phyloP scores from a whole-genome alignment of 2,113 vertebrate genomes.

The Tringa solitaria region DNA sequence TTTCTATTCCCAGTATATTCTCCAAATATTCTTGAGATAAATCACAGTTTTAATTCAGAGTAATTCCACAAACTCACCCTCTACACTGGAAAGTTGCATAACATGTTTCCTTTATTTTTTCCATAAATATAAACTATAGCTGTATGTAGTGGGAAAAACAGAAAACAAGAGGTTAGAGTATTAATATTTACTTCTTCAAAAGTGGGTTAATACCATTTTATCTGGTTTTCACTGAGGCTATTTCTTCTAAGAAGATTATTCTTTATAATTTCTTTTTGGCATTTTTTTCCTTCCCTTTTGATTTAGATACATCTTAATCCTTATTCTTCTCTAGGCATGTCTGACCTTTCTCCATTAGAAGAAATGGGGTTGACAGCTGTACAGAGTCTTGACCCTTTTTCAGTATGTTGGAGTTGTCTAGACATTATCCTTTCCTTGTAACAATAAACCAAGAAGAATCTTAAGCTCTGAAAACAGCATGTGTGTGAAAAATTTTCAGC shows the following conservation, averaged over 20 bases:
- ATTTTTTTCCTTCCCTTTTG: background rate
- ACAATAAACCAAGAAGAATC: background rate
- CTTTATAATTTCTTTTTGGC: background rate
- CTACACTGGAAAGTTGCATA: background rate
- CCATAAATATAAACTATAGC: background rate
- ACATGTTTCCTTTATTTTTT: background rate
- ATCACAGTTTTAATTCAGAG: background rate
- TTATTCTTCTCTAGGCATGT: background rate
- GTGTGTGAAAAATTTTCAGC: background rate
- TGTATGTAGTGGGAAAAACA: background rate
- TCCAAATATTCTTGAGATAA: background rate
- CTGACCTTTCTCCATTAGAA: background rate
- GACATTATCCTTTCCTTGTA: background rate
- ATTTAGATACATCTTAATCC: background rate
- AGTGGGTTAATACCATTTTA: background rate
- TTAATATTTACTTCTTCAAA: background rate
- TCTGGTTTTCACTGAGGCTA: background rate
- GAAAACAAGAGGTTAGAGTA: background rate
- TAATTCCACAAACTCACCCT: rapidly evolving
- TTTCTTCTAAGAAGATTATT: background rate
- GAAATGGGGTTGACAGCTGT: background rate
- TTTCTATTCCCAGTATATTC: background rate
- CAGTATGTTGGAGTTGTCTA: background rate
- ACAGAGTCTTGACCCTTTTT: background rate
- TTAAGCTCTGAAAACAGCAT: background rate